phyloP scores from a whole-genome alignment of 1,140 invertebrate genomes.

The Galendromus occidentalis region DNA sequence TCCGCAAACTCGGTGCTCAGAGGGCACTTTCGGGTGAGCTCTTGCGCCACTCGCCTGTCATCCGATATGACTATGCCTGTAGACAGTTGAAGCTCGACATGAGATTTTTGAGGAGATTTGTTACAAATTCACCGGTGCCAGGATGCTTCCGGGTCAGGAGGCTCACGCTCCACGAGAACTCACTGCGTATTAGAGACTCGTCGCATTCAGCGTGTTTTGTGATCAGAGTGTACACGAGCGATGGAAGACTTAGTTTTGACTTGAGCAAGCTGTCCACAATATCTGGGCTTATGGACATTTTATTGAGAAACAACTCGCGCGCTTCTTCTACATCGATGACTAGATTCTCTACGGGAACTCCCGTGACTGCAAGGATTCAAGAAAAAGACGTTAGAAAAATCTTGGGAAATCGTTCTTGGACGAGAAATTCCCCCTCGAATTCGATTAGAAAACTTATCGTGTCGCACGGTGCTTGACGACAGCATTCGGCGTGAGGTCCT shows the following conservation, averaged over 20 bases:
- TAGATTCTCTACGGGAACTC: slow-evolving; percentile 1
- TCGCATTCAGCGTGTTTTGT: neutral
- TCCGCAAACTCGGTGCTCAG: neutral
- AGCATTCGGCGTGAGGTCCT: too few species aligned
- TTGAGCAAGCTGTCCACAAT: neutral
- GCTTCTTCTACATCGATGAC: neutral
- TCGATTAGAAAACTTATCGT: too few species aligned
- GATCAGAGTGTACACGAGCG: neutral
- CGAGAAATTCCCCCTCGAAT: too few species aligned
- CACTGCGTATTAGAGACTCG: neutral
- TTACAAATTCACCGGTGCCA: too few species aligned
- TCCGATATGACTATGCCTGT: neutral
- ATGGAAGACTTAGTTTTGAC: neutral
- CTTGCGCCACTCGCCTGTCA: neutral
- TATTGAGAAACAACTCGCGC: neutral
- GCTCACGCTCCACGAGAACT: neutral
- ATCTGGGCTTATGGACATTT: neutral
- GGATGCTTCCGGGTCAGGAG: too few species aligned
- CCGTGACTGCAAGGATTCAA: neutral
- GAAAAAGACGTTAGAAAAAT: neutral
- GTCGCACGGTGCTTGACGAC: too few species aligned
- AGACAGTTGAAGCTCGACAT: neutral
- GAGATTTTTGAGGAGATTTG: too few species aligned
- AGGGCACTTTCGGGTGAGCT: neutral
- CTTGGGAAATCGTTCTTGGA: too few species aligned